Evolutionary conservation across 2,888 invertebrate species (phyloP).

Genomic region (Nesidiocoris tenuis): DNA sequence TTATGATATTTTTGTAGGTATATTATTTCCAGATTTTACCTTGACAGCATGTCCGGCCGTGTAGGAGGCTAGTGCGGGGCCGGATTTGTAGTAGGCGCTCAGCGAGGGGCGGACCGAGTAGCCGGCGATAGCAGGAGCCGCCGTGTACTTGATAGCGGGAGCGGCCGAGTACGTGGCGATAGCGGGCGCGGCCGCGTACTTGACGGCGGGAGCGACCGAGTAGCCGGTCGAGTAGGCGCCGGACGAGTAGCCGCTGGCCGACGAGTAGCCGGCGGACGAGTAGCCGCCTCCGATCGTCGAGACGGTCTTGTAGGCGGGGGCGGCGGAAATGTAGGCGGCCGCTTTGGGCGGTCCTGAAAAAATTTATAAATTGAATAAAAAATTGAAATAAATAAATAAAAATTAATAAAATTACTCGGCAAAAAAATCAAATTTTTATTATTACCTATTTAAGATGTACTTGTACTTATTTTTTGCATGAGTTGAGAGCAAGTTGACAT

Average conservation of each 20-base stretch:
- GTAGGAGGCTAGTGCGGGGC: slow-evolving; percentile 51
- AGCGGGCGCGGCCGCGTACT: not conserved
- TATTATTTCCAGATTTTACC: too few species aligned
- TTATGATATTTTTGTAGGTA: too few species aligned
- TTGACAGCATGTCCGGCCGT: slow-evolving; percentile 48
- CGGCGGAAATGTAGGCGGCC: slow-evolving; percentile 25
- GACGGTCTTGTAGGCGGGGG: slow-evolving; percentile 31
- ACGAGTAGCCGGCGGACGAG: slow-evolving; percentile 18
- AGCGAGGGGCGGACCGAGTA: slow-evolving; percentile 56
- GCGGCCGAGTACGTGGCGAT: slow-evolving; percentile 33
- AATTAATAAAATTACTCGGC: too few species aligned
- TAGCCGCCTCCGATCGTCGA: slow-evolving; percentile 33
- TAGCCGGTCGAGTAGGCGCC: slow-evolving; percentile 20
- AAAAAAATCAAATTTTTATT: too few species aligned
- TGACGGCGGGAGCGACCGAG: slow-evolving; percentile 1
- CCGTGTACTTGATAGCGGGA: slow-evolving; percentile 20
- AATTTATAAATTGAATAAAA: not conserved
- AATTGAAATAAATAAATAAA: not conserved
- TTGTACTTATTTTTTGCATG: too few species aligned
- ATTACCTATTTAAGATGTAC: too few species aligned
- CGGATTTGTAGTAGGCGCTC: slow-evolving; percentile 45
- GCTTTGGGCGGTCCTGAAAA: slow-evolving; percentile 26
- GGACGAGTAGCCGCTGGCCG: slow-evolving; percentile 26
- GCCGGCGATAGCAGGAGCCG: slow-evolving; percentile 6
- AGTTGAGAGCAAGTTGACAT: too few species aligned